Conservation (phyloP, 2,113 vertebrate species). For the Halcyon senegalensis region DNA sequence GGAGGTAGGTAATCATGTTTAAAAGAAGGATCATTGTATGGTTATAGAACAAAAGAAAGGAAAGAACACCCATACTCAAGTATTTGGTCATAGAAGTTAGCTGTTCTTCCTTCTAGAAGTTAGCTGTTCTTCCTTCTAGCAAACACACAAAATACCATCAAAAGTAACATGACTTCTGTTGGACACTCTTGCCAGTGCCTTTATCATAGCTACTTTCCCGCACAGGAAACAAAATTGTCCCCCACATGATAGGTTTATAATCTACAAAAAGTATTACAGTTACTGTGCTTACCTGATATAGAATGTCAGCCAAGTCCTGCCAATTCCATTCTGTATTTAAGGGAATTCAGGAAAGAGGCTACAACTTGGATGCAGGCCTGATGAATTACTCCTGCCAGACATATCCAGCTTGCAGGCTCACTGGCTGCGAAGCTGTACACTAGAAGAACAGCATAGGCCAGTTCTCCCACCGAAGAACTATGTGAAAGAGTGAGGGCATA, state of each 20-base stretch:
- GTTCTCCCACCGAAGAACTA: neutral
- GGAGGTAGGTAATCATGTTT: neutral
- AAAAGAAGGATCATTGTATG: neutral
- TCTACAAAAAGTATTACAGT: neutral
- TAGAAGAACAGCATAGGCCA: neutral
- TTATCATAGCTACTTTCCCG: neutral
- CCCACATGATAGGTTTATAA: neutral
- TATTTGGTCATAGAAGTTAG: neutral
- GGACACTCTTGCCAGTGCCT: neutral
- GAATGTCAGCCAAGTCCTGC: neutral
- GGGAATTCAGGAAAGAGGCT: neutral
- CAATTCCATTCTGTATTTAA: neutral
- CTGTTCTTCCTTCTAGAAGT: neutral
- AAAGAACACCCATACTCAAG: neutral
- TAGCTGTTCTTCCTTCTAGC: neutral
- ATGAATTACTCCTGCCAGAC: neutral
- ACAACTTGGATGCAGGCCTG: neutral
- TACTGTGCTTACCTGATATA: neutral
- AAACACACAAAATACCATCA: neutral
- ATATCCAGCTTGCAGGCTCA: neutral
- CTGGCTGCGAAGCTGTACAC: neutral
- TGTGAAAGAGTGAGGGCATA: neutral
- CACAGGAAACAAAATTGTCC: neutral
- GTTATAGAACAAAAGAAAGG: neutral
- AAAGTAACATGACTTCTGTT: neutral